A percentile compares a stretch with the other conserved stretches of the same genome.
These are phyloP conservation scores for Myotis davidii DNA, from an alignment of 2,113 vertebrate species.

Conservation along the genomic window DNA sequence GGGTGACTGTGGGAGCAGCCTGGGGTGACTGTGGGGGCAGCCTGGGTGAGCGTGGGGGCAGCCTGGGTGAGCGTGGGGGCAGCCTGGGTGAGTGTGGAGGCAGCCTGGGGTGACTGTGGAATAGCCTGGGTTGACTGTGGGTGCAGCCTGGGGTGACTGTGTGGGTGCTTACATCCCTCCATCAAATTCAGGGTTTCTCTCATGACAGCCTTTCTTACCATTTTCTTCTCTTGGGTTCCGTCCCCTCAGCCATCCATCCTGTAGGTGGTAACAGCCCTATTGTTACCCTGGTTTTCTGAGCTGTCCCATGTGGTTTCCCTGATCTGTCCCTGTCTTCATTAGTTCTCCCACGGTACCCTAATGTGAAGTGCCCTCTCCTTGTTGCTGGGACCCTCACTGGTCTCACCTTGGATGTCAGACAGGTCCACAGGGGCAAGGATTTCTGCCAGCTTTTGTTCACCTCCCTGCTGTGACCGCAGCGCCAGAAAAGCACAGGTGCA, in stretches of 20 bases:
- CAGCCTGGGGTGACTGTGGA: not conserved
- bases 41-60: too few species aligned
- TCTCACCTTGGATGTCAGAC: not conserved
- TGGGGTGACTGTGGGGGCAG: not conserved
- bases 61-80: too few species aligned
- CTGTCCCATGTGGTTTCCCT: not conserved
- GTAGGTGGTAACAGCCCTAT: not conserved
- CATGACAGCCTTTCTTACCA: not conserved
- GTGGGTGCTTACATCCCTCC: too few species aligned
- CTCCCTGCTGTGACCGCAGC: not conserved
- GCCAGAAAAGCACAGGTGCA: not conserved
- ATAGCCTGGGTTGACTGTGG: not conserved
- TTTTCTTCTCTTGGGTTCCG: not conserved
- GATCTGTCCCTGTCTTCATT: not conserved
- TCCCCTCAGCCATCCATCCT: not conserved
- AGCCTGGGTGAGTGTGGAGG: too few species aligned
- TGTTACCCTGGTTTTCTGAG: not conserved
- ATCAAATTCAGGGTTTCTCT: not conserved
- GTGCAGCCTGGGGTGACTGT: too few species aligned
- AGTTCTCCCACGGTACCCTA: not conserved
- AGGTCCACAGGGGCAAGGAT: too few species aligned
- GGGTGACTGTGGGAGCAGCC: not conserved
- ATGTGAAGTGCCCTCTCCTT: not conserved
- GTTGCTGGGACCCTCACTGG: not conserved
- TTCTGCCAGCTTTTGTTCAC: not conserved